Conservation (phyloP, 2,888 invertebrate species). For the Cheilosia impressa region DNA sequence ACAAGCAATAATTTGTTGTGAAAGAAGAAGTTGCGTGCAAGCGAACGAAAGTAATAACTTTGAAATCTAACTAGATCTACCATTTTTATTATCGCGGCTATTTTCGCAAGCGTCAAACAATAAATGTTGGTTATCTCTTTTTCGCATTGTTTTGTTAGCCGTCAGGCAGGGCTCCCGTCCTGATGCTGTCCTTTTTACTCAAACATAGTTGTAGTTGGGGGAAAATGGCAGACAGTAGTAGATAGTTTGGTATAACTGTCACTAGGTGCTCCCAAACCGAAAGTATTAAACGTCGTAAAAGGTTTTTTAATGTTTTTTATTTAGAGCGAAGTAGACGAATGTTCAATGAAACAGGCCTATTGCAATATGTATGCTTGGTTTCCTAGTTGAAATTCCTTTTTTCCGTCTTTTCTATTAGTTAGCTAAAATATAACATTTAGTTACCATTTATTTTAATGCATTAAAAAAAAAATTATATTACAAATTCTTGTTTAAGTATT, state of each 20-base stretch:
- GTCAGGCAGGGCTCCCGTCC: background rate
- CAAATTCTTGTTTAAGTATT: too few relatives aligned
- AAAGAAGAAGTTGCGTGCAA: background rate
- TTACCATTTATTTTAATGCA: too few relatives aligned
- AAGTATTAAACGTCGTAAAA: too few relatives aligned
- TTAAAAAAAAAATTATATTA: too few relatives aligned
- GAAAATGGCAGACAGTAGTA: background rate
- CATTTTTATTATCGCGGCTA: slow-evolving; percentile 54
- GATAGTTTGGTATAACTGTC: background rate
- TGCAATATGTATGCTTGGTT: too few relatives aligned
- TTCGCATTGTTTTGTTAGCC: background rate
- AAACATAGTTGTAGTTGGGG: too few relatives aligned
- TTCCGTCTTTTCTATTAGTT: too few relatives aligned
- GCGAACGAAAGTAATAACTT: slow-evolving; percentile 1
- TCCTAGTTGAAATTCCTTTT: too few relatives aligned
- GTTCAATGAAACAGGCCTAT: too few relatives aligned
- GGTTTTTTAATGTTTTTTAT: too few relatives aligned
- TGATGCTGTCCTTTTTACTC: background rate
- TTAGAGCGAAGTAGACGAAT: too few relatives aligned
- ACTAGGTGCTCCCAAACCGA: background rate
- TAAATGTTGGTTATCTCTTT: slow-evolving; percentile 35
- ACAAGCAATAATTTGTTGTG: background rate
- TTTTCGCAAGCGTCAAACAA: slow-evolving; percentile 60
- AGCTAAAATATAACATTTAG: too few relatives aligned
- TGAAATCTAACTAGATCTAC: background rate